phyloP scores from a whole-genome alignment of 2,888 invertebrate genomes.

The Amphiduros pacificus region DNA sequence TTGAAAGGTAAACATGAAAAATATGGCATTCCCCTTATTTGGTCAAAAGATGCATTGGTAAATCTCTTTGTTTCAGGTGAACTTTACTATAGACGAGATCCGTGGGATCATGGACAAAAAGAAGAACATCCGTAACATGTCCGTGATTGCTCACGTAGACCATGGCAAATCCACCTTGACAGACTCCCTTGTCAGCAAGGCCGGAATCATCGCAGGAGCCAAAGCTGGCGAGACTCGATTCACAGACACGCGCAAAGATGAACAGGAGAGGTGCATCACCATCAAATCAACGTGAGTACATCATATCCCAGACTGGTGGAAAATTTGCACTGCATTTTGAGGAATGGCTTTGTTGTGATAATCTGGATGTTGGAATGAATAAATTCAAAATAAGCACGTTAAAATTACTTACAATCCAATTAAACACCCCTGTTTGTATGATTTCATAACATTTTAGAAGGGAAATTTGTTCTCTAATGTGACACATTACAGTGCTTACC shows the following conservation, averaged over 20 bases:
- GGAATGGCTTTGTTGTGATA: too few species aligned
- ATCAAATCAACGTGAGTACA: slow-evolving; percentile 99
- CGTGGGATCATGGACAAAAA: slow-evolving; percentile 99
- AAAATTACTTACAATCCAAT: too few species aligned
- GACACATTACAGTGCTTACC: too few species aligned
- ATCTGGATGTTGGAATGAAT: too few species aligned
- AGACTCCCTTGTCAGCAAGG: slow-evolving; percentile 98
- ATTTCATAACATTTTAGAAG: too few species aligned
- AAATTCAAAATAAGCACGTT: too few species aligned
- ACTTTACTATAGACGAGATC: slow-evolving; percentile 99
- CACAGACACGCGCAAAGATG: slow-evolving; percentile 99
- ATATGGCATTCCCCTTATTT: too few species aligned
- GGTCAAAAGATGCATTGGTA: too few species aligned
- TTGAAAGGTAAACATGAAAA: too few species aligned
- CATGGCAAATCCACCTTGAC: slow-evolving; percentile 99
- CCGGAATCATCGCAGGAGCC: slow-evolving; percentile 98
- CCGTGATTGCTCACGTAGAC: slow-evolving; percentile 99
- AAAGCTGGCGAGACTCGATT: slow-evolving; percentile 99
- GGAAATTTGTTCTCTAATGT: too few species aligned
- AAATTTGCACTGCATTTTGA: background rate
- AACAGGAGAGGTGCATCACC: slow-evolving; percentile 99
- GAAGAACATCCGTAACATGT: slow-evolving; percentile 99
- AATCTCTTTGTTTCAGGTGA: slow-evolving; percentile 82
- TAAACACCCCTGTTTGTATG: too few species aligned
- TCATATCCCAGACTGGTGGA: background rate